Evolutionary conservation across 2,888 invertebrate genomes (phyloP), one percentile per base, ranked within the genome.

Genomic region (Cheiracanthium punctorium): DNA sequence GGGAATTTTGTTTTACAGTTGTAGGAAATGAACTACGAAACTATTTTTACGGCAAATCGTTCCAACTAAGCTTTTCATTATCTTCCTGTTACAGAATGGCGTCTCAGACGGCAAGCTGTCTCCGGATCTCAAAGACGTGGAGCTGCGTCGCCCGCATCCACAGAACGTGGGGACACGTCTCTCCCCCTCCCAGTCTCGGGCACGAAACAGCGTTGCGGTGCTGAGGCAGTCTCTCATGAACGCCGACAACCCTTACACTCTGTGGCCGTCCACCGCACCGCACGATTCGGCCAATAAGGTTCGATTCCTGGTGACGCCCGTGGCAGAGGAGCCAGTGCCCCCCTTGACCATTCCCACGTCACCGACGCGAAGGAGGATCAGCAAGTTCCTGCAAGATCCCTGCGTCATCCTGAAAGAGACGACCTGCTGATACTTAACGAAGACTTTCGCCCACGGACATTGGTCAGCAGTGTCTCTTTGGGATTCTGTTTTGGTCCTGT

Each of bases 181-280:
- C 33, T 32, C 29, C 2, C 30, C 43, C 12, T 64, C 69, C 0
- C 17, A 48, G 0, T 24, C 76, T 4, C 30, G 41, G 17, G 20
- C 74, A 1, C 52, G 86, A 29, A 73, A 29, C 41, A 87, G 86
- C 33, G 75, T 86, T 0, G 86, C 86, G 0, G 28, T 88, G 12
- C 32, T 89, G 28, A 52, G 88, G 20, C 87, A 82, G 48, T 88
- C 89, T 14, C 65, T 89, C 20, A 43, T 79, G n/a, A 80, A 74
- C 14, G 80, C 88, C 0, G 88, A 89, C 70, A 88, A 82, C 65
- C 89, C 88, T 37, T 88, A 88, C 81, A 89, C 88, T 58, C 71
- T 89, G 8, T 89, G 89, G 89, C 89, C 89, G 4, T 65, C 87
- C 2, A 32, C 72, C 0, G 43, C 65, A 2, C n/a, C n/a, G n/a